A percentile compares a stretch with the other conserved stretches of the same genome.
These are phyloP conservation scores for Rynchops niger DNA, from an alignment of 2,113 vertebrate genomes.

Conservation along the genomic window DNA sequence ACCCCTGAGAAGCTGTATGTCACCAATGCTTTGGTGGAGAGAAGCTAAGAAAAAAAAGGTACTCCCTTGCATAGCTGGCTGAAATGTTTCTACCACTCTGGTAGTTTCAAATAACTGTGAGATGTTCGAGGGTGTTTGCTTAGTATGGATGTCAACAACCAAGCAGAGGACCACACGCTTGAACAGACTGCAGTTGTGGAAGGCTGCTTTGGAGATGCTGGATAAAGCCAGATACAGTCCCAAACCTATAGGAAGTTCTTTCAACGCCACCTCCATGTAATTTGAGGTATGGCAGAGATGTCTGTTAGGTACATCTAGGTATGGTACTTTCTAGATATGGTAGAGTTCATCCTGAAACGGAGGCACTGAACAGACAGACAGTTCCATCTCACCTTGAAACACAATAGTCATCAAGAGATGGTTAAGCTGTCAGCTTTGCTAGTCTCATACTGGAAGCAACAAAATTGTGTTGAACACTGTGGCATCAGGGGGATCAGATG, in stretches of 20 bases:
- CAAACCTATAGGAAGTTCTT: not conserved
- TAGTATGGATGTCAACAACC: not conserved
- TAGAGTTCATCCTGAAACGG: not conserved
- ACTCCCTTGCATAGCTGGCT: not conserved
- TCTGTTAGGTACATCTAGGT: not conserved
- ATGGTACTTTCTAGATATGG: not conserved
- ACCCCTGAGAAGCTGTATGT: not conserved
- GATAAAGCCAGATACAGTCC: not conserved
- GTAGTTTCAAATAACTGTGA: not conserved
- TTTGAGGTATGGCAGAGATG: not conserved
- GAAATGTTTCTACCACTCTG: not conserved
- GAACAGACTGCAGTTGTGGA: not conserved
- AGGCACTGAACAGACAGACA: not conserved
- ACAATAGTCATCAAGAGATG: not conserved
- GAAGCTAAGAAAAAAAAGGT: not conserved
- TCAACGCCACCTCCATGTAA: not conserved
- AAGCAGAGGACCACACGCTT: fast-evolving
- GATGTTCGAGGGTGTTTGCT: not conserved
- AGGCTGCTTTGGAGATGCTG: not conserved
- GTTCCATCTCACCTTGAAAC: not conserved
- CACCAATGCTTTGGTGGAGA: not conserved
- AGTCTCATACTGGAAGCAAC: not conserved
- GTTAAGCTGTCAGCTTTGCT: not conserved
- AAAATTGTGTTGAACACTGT: not conserved
- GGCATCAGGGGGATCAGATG: not conserved